A percentile compares a stretch with the other conserved stretches of the same genome.
Evolutionary conservation across 2,113 vertebrate genomes (phyloP).

Genomic region (Platysternon megacephalum): DNA sequence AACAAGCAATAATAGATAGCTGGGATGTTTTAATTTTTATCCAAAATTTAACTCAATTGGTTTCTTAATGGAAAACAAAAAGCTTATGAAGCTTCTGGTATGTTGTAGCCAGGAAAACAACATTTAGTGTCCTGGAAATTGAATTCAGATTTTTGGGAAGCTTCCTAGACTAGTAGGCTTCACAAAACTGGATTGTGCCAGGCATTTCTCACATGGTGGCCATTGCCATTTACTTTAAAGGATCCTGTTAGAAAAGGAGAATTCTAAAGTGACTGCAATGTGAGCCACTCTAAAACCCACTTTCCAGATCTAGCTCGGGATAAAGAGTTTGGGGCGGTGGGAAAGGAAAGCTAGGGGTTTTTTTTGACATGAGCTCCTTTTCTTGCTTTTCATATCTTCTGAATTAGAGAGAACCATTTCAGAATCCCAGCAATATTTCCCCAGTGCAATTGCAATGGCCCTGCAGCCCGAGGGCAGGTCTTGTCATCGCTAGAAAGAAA

Average conservation of each 20-base stretch:
- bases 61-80: constrained; percentile 19
- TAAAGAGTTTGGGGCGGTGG: not conserved
- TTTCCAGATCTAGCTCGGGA: accelerated
- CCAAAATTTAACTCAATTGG: constrained; percentile 10
- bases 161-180: constrained; percentile 13
- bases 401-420: not conserved
- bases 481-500: not conserved
- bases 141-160: constrained; percentile 66
- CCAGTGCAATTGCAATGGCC: not conserved
- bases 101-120: constrained; percentile 41
- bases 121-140: constrained; percentile 57
- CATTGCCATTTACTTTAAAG: constrained; percentile 28
- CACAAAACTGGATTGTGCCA: constrained; percentile 20
- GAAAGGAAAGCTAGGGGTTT: not conserved
- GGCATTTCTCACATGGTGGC: not conserved
- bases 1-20: constrained; percentile 50
- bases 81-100: constrained; percentile 45
- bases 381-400: not conserved
- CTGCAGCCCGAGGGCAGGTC: not conserved
- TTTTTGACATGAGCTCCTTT: not conserved
- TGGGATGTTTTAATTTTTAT: constrained; percentile 8
- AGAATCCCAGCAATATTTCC: not conserved
- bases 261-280: constrained; percentile 4
- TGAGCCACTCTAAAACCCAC: not conserved
- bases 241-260: constrained; percentile 19